Conservation (phyloP, 2,888 invertebrate species). For the Urechis unicinctus region DNA sequence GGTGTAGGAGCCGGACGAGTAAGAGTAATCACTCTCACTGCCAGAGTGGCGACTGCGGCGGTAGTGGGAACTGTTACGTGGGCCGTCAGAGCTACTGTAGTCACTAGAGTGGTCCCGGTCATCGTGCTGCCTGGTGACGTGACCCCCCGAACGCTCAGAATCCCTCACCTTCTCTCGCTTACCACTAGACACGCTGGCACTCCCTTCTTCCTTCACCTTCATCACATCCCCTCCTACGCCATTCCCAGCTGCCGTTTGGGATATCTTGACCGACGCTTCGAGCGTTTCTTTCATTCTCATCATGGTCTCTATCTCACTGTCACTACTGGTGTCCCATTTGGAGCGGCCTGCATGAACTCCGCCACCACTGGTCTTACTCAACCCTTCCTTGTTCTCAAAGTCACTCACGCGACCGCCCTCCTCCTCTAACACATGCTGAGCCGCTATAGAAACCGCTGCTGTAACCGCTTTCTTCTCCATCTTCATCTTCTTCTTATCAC, state of each 20-base stretch:
- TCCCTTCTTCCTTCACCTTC: not conserved
- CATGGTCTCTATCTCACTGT: slow-evolving; percentile 16
- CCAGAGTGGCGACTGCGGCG: not conserved
- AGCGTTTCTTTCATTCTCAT: not conserved
- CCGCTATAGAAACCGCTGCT: not conserved
- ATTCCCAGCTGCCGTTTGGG: not conserved
- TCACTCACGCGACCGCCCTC: slow-evolving; percentile 6
- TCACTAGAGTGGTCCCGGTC: not conserved
- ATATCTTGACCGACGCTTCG: not conserved
- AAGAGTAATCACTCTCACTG: slow-evolving; percentile 1
- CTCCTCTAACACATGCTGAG: not conserved
- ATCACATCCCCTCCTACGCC: not conserved
- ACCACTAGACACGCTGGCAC: not conserved
- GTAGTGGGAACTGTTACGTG: not conserved
- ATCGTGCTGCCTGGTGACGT: not conserved
- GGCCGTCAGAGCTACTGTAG: not conserved
- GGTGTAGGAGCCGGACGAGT: slow-evolving; percentile 7
- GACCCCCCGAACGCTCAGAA: not conserved
- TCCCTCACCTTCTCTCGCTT: not conserved
- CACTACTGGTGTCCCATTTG: slow-evolving; percentile 25
- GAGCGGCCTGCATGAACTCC: slow-evolving; percentile 13
- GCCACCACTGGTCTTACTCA: not conserved
- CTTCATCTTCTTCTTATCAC: slow-evolving; percentile 16
- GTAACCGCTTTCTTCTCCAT: slow-evolving; percentile 22
- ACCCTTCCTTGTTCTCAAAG: slow-evolving; percentile 6